A percentile compares a stretch with the other conserved stretches of the same genome.
phyloP scores from a whole-genome alignment of 2,888 invertebrate species.

The Tachina lurida region DNA sequence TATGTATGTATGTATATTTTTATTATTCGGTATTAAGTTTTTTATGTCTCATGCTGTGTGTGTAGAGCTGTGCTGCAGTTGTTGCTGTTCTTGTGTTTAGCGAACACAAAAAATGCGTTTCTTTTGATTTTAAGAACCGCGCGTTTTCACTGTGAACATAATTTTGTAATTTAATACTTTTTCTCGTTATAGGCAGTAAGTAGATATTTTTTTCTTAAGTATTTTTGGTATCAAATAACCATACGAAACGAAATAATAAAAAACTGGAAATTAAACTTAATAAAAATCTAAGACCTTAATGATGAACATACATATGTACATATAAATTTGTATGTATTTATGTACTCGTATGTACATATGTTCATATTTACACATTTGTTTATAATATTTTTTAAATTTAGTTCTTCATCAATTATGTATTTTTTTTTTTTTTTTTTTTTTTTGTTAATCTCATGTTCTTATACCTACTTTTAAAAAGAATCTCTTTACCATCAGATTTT shows the following conservation, averaged over 20 bases:
- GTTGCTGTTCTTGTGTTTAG: conserved; percentile 44
- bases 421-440: background rate
- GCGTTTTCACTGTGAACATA: conserved; percentile 72
- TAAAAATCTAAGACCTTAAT: conserved; percentile 27
- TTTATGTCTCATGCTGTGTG: conserved; percentile 55
- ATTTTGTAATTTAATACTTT: conserved; percentile 80
- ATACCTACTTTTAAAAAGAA: conserved; percentile 28
- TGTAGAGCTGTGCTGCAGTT: conserved; percentile 56
- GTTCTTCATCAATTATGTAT: conserved; percentile 2
- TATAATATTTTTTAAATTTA: background rate
- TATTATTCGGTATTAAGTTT: conserved; percentile 10
- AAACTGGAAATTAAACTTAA: conserved; percentile 54
- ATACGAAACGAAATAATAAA: conserved; percentile 61
- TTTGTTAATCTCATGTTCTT: background rate
- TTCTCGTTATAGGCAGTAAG: conserved; percentile 65
- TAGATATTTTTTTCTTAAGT: conserved; percentile 45
- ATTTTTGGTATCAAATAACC: conserved; percentile 77
- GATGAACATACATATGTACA: background rate
- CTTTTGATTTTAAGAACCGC: conserved; percentile 72
- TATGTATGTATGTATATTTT: conserved; percentile 4
- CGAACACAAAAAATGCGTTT: conserved; percentile 73
- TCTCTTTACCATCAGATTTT: conserved; percentile 28
- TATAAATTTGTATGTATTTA: conserved; percentile 1
- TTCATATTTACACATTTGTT: background rate
- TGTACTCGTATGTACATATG: background rate